phyloP scores from a whole-genome alignment of 2,888 invertebrate species.

The Tanytarsus gracilentus region DNA sequence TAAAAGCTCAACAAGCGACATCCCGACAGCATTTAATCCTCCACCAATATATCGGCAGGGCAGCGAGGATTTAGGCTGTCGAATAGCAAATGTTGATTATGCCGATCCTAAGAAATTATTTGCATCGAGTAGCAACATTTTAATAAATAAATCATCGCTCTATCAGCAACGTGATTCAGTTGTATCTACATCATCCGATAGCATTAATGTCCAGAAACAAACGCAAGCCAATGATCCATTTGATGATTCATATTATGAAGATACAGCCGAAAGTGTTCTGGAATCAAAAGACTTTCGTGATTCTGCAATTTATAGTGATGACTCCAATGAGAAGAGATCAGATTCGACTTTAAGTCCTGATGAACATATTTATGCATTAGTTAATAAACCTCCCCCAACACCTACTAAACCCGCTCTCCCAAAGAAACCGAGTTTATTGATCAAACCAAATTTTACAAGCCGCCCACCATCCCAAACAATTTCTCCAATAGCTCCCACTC shows the following conservation, averaged over 20 bases:
- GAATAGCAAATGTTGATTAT: conserved; percentile 81
- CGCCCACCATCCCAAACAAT: conserved; percentile 28
- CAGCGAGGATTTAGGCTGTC: conserved; percentile 72
- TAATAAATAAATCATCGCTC: conserved; percentile 52
- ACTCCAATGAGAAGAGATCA: conserved; percentile 39
- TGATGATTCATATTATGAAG: conserved; percentile 64
- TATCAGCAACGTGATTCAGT: conserved; percentile 43
- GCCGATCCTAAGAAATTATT: conserved; percentile 68
- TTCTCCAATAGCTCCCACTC: not conserved
- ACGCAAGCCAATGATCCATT: conserved; percentile 7
- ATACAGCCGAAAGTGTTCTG: conserved; percentile 59
- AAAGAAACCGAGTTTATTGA: conserved; percentile 30
- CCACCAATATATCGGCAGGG: conserved; percentile 61
- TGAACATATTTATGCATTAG: conserved; percentile 34
- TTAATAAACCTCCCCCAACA: conserved; percentile 15
- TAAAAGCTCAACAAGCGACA: not conserved
- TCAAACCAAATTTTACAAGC: conserved; percentile 29
- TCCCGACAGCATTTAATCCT: not conserved
- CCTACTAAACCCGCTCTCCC: conserved; percentile 30
- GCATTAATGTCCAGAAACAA: conserved; percentile 33
- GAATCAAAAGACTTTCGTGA: conserved; percentile 67
- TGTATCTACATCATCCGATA: conserved; percentile 43
- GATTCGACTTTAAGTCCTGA: conserved; percentile 31
- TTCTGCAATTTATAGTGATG: conserved; percentile 74
- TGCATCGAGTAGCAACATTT: conserved; percentile 48